These are phyloP conservation scores for Strigops habroptila DNA, from an alignment of 2,113 vertebrate species.

Conservation along the genomic window DNA sequence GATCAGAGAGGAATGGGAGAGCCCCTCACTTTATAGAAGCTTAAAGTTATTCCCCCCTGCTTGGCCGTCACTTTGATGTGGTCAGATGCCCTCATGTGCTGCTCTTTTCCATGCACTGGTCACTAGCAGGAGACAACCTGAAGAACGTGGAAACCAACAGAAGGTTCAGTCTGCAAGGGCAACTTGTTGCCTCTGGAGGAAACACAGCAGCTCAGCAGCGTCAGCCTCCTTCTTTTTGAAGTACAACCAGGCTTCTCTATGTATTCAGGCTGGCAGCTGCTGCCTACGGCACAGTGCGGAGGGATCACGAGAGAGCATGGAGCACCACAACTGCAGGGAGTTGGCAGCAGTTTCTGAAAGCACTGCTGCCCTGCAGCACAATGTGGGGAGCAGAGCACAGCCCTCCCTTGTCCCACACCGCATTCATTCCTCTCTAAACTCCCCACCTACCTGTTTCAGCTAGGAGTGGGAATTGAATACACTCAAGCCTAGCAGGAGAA, in stretches of 20 bases:
- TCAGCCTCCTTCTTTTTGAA: background rate
- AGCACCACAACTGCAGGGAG: background rate
- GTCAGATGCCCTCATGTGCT: rapidly evolving
- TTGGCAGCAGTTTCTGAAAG: background rate
- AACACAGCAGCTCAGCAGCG: background rate
- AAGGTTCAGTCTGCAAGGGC: background rate
- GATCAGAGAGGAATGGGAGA: background rate
- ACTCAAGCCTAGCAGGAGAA: background rate
- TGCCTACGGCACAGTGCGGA: background rate
- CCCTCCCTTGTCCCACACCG: rapidly evolving
- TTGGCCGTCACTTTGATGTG: background rate
- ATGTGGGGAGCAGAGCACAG: rapidly evolving
- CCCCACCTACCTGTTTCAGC: background rate
- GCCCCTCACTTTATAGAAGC: background rate
- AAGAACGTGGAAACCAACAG: background rate
- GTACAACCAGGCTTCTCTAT: background rate
- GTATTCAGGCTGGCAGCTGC: background rate
- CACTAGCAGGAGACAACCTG: background rate
- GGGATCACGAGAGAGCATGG: background rate
- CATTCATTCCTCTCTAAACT: rapidly evolving
- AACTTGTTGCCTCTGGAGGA: background rate
- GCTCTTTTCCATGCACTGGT: background rate
- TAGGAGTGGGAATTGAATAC: background rate
- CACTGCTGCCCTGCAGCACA: background rate
- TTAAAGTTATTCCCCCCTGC: background rate